Conservation (phyloP, 2,888 invertebrate species). For the Nephrotoma flavescens region DNA sequence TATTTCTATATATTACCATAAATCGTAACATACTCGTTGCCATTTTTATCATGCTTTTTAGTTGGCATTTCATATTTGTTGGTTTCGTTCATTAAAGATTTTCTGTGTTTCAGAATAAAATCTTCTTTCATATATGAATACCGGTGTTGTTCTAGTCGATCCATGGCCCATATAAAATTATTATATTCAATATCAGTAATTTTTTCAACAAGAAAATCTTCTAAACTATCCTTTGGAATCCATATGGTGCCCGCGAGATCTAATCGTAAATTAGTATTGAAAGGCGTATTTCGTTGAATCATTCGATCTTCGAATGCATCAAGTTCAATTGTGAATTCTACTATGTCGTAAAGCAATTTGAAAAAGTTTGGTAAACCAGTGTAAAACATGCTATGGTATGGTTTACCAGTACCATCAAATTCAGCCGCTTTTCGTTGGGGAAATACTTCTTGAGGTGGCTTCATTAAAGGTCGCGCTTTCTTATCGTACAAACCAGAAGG, state of each 20-base stretch:
- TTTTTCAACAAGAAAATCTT: conserved; percentile 47
- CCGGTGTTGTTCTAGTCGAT: conserved; percentile 53
- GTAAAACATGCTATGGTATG: conserved; percentile 83
- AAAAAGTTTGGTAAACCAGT: conserved; percentile 79
- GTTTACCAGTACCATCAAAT: conserved; percentile 82
- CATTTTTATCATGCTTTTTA: conserved; percentile 51
- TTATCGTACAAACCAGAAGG: conserved; percentile 84
- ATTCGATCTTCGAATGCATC: conserved; percentile 57
- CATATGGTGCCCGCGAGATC: conserved; percentile 42
- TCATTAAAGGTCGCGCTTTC: conserved; percentile 78
- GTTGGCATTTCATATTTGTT: conserved; percentile 48
- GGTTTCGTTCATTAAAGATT: conserved; percentile 40
- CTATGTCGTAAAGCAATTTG: conserved; percentile 63
- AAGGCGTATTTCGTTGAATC: conserved; percentile 41
- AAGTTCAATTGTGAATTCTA: conserved; percentile 48
- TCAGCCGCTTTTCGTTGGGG: conserved; percentile 73
- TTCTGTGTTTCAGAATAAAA: conserved; percentile 58
- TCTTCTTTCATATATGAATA: conserved; percentile 54
- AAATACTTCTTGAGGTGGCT: conserved; percentile 76
- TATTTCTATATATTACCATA: conserved; percentile 35
- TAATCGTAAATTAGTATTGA: conserved; percentile 22
- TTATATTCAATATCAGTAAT: conserved; percentile 54
- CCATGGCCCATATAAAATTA: conserved; percentile 55
- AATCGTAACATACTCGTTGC: conserved; percentile 54
- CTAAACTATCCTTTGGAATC: conserved; percentile 50